Evolutionary conservation across 2,113 vertebrate genomes (phyloP).

Genomic region (Paramormyrops kingsleyae): DNA sequence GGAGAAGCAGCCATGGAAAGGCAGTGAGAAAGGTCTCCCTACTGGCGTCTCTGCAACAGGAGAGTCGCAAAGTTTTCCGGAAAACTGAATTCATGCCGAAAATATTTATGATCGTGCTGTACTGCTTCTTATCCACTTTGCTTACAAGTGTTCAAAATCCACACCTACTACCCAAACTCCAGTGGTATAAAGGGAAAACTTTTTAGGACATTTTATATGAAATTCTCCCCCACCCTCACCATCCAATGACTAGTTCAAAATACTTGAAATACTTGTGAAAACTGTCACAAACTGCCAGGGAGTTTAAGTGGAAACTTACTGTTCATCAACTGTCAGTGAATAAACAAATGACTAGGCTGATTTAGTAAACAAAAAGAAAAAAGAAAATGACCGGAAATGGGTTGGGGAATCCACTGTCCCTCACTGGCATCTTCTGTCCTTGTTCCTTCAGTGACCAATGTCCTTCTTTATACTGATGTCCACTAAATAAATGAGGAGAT

Average conservation of each 20-base stretch:
- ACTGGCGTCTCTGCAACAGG: not conserved
- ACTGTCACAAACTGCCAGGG: not conserved
- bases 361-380: not conserved
- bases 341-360: not conserved
- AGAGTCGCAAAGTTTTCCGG: not conserved
- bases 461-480: not conserved
- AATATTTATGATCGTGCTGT: not conserved
- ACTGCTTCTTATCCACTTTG: not conserved
- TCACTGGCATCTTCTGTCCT: not conserved
- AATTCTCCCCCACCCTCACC: not conserved
- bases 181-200: not conserved
- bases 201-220: not conserved
- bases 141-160: not conserved
- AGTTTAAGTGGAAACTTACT: not conserved
- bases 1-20: not conserved
- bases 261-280: not conserved
- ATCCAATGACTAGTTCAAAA: not conserved
- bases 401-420: not conserved
- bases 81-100: not conserved
- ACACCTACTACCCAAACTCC: not conserved
- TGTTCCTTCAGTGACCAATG: not conserved
- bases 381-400: not conserved
- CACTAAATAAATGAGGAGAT: not conserved
- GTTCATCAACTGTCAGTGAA: not conserved
- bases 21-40: not conserved